These are phyloP conservation scores for Augiades crinisus DNA, from an alignment of 2,888 invertebrate genomes.

Conservation along the genomic window DNA sequence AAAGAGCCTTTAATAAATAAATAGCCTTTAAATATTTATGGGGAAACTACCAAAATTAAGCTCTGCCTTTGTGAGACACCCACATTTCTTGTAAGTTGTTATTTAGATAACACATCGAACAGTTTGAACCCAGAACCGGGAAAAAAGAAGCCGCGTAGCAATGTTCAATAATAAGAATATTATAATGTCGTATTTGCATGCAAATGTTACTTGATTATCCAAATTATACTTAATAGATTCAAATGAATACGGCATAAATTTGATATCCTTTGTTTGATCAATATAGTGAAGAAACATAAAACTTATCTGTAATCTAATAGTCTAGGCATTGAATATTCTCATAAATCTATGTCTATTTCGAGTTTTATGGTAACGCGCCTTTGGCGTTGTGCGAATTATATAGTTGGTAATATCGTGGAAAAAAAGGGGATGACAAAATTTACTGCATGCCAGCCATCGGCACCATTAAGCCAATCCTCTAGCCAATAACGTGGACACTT, in stretches of 20 bases:
- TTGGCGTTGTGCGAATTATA: not conserved
- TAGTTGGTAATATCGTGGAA: conserved; percentile 36
- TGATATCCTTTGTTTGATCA: conserved; percentile 1
- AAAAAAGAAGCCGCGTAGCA: conserved; percentile 38
- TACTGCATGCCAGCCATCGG: conserved; percentile 55
- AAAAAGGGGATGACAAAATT: conserved; percentile 52
- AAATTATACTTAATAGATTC: conserved; percentile 15
- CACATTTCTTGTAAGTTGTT: conserved; percentile 20
- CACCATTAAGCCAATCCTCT: conserved; percentile 70
- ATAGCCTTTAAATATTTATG: not conserved
- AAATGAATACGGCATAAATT: not conserved
- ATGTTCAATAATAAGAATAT: conserved; percentile 43
- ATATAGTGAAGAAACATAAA: conserved; percentile 3
- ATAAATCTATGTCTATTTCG: not conserved
- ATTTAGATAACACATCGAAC: conserved; percentile 32
- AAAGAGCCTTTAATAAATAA: too few species aligned
- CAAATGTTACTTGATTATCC: conserved; percentile 48
- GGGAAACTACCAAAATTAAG: not conserved
- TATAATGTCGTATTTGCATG: conserved; percentile 58
- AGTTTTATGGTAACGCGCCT: too few species aligned
- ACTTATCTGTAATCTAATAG: not conserved
- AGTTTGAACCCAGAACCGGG: conserved; percentile 37
- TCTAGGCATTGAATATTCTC: not conserved
- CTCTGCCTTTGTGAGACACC: conserved; percentile 12
- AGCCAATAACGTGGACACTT: conserved; percentile 78